Evolutionary conservation across 2,797 vertebrate species (phyloP), one percentile per base, ranked within the genome.

Genomic region (Hephaestus fuliginosus): DNA sequence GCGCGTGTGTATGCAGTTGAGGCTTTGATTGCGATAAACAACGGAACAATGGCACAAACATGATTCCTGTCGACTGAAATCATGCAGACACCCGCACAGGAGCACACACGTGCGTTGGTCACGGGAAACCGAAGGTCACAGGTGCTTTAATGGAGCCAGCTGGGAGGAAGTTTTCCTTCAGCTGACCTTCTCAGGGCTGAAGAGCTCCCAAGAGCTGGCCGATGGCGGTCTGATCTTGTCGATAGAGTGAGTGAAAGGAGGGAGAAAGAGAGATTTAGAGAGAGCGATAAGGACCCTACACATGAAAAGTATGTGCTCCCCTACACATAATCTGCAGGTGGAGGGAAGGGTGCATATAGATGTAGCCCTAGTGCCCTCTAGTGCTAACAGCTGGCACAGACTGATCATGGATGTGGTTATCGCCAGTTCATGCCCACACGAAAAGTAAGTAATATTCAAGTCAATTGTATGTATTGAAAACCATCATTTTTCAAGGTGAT

Each of bases 321-420:
- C 68, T 82, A 56, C 83, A 86, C 84, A 81, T 80, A 52, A 52
- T 82, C 70, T 87, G 78, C 73, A 76, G 79, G 74, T 77, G 70
- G 73, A 79, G 58, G 64, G 51, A 22, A 56, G 49, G 46, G 52
- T 84, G 49, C 48, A 79, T 56, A 77, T 87, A 70, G 88, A 92
- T 52, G 91, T 71, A 93, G 86, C 89, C 90, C 86, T 88, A 96
- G 93, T 96, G 95, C 95, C 95, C 95, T 96, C 95, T 96, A 95
- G 94, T 96, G 96, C 73, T 82, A 22, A 75, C 22, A 89, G 46
- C 61, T 14, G 74, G 86, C 41, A 76, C 60, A 75, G 48, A 49
- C 15, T 61, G 3, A 12, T 12, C 17, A 75, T 17, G 12, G 22
- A 71, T 39, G 36, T 39, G 36, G 36, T 39, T 39, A 39, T 62